phyloP scores from a whole-genome alignment of 1,140 invertebrate species.

The Drosophila sturtevanti region DNA sequence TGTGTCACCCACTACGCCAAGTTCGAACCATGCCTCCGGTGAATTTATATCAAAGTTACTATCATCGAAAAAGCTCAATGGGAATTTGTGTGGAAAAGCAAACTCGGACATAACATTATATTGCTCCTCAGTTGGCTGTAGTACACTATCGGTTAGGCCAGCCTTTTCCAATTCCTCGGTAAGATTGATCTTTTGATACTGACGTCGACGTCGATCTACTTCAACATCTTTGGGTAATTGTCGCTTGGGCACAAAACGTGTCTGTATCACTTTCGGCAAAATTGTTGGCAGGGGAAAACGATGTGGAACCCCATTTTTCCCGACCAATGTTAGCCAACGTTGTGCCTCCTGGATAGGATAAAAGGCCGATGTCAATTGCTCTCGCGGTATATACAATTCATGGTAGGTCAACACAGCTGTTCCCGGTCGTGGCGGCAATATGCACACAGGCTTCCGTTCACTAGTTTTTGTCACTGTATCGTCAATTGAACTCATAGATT shows the following conservation, averaged over 20 bases:
- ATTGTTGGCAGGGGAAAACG: slow-evolving; percentile 74
- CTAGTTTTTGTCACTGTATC: neutral
- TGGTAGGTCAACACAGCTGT: slow-evolving; percentile 58
- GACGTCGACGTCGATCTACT: slow-evolving; percentile 67
- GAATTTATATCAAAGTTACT: slow-evolving; percentile 66
- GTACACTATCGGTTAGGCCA: slow-evolving; percentile 51
- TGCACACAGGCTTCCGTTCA: slow-evolving; percentile 37
- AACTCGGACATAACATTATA: slow-evolving; percentile 69
- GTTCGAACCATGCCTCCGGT: slow-evolving; percentile 68
- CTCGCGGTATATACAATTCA: slow-evolving; percentile 55
- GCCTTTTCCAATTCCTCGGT: slow-evolving; percentile 51
- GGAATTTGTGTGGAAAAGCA: slow-evolving; percentile 71
- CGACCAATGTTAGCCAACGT: slow-evolving; percentile 67
- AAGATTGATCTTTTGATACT: slow-evolving; percentile 66
- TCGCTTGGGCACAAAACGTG: slow-evolving; percentile 55
- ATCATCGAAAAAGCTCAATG: slow-evolving; percentile 75
- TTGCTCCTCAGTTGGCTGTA: slow-evolving; percentile 71
- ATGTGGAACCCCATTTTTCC: slow-evolving; percentile 55
- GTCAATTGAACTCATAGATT: neutral
- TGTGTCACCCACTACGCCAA: slow-evolving; percentile 58
- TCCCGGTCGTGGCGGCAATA: slow-evolving; percentile 66
- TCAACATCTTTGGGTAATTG: slow-evolving; percentile 77
- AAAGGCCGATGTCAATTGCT: slow-evolving; percentile 53
- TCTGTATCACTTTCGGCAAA: slow-evolving; percentile 74
- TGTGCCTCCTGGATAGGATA: slow-evolving; percentile 72